A percentile compares a stretch with the other conserved stretches of the same genome.
Evolutionary conservation across 2,113 vertebrate genomes (phyloP).

Genomic region (Rhinopomastus cyanomelas): DNA sequence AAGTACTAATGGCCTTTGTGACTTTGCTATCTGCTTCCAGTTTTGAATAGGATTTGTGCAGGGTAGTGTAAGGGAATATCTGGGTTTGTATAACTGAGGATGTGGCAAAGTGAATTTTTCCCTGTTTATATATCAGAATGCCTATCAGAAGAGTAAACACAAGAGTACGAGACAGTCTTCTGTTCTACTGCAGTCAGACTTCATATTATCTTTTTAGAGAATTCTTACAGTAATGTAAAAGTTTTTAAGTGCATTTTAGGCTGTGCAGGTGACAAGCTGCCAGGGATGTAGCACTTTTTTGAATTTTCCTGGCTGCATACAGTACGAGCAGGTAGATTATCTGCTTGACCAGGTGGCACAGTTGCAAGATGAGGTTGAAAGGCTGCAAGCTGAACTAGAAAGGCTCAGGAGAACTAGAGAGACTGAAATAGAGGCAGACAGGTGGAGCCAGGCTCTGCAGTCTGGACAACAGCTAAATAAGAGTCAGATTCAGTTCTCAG

Average conservation of each 20-base stretch:
- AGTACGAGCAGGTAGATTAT: too few species aligned
- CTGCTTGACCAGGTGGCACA: too few species aligned
- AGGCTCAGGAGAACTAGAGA: too few species aligned
- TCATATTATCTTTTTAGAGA: neutral
- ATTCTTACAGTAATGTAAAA: neutral
- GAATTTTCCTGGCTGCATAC: too few species aligned
- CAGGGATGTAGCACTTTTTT: too few species aligned
- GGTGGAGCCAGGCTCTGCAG: too few species aligned
- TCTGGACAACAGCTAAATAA: too few species aligned
- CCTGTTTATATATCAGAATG: rapidly evolving
- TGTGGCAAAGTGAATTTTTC: neutral
- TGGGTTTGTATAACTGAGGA: neutral
- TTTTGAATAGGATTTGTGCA: neutral
- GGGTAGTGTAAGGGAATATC: neutral
- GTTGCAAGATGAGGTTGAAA: too few species aligned
- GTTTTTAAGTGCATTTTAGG: neutral
- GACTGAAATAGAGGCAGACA: too few species aligned
- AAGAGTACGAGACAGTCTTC: neutral
- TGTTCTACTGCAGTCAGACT: neutral
- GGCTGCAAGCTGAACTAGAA: too few species aligned
- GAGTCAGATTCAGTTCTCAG: too few species aligned
- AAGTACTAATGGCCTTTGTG: neutral
- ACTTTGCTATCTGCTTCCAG: neutral
- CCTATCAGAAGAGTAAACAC: neutral
- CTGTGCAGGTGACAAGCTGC: too few species aligned